phyloP scores from a whole-genome alignment of 2,888 invertebrate species.

The Mactromeris polynyma region DNA sequence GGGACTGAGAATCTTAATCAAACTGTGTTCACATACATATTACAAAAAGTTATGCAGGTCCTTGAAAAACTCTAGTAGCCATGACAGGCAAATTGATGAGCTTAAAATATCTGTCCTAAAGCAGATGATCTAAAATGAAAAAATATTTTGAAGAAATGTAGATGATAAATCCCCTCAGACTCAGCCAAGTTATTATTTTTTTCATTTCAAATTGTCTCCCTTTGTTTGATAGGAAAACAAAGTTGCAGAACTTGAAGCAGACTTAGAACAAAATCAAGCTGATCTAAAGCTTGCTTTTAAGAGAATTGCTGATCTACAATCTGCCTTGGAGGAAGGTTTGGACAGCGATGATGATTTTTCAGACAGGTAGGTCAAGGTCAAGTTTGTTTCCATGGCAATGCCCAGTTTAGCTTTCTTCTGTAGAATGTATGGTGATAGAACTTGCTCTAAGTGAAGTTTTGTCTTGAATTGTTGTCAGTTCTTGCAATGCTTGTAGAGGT shows the following conservation, averaged over 20 bases:
- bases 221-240: constrained; percentile 84
- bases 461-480: not conserved
- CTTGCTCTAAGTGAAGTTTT: not conserved
- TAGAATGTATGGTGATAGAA: not conserved
- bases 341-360: constrained; percentile 82
- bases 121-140: no score
- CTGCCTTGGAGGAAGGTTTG: constrained; percentile 93
- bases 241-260: constrained; percentile 87
- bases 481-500: not conserved
- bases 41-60: no score
- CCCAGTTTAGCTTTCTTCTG: not conserved
- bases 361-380: constrained; percentile 68
- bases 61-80: no score
- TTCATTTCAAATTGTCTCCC: not conserved
- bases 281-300: constrained; percentile 96
- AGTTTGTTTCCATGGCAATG: not conserved
- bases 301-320: constrained; percentile 96
- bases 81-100: no score
- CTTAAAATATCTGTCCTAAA: no score
- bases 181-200: no score
- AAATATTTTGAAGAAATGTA: no score
- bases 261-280: constrained; percentile 87
- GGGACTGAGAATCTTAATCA: no score
- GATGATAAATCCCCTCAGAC: no score
- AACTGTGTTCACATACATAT: no score